phyloP scores from a whole-genome alignment of 2,113 vertebrate species.

The Cyanoliseus patagonus region DNA sequence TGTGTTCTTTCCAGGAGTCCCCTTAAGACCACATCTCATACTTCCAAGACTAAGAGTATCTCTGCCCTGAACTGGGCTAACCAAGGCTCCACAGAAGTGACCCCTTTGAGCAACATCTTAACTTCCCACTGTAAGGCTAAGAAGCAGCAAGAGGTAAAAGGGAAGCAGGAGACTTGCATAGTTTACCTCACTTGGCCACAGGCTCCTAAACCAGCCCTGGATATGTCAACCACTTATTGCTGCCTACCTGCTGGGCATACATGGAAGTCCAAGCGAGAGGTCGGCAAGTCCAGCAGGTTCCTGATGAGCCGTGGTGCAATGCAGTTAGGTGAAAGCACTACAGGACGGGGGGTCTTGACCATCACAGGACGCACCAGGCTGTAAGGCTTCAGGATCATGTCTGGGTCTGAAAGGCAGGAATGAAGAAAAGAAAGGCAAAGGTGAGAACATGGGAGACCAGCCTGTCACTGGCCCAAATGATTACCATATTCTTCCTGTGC shows the following conservation, averaged over 20 bases:
- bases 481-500: background rate
- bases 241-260: conserved; percentile 84
- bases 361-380: conserved; percentile 83
- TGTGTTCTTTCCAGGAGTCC: background rate
- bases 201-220: background rate
- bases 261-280: conserved; percentile 86
- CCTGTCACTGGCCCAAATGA: background rate
- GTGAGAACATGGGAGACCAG: background rate
- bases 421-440: background rate
- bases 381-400: conserved; percentile 84
- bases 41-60: background rate
- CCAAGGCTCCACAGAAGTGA: background rate
- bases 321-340: conserved; percentile 86
- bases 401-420: conserved; percentile 64
- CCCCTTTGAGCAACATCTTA: background rate
- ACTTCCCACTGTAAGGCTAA: background rate
- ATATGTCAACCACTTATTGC: background rate
- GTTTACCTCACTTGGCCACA: background rate
- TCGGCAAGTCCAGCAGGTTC: conserved; percentile 86
- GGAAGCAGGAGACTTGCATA: background rate
- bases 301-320: conserved; percentile 86
- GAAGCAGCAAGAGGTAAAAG: background rate
- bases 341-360: conserved; percentile 78
- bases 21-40: background rate
- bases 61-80: background rate